Base-by-base conservation (phyloP, 2,888 invertebrate species). In the Tridacna gigas region DNA sequence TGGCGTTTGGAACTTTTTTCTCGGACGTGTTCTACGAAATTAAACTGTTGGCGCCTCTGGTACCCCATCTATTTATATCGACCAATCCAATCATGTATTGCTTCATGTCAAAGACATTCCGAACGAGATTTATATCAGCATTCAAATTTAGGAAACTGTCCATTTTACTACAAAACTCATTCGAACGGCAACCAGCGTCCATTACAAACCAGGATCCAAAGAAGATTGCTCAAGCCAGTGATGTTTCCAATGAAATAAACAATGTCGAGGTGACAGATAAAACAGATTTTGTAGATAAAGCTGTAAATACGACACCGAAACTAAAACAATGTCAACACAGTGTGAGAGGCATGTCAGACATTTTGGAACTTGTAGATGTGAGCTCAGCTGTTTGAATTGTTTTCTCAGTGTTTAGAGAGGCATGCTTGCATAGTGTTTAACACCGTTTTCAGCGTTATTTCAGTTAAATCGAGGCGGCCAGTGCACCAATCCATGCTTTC, bases 31-130 rank as follows among this genome's bases (percentile, higher is more conserved):
- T 80, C 22, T 84, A 86, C 60, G 82, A 89, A 61, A 63, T 89
- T 18, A 86, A 87, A 74, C 66, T 82, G 18, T 63, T 87, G n/a
- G 80, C 88, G 13, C 86, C 86, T 2, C 79, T 86, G 75, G 79
- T 87, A 51, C 81, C 88, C 0, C 86, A 89, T 66, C 60, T 85
- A 3, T 83, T 83, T 37, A 83, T 84, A 22, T 85, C 86, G 15
- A 82, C 85, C 25, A 87, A 89, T 74, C 88, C 88, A 0, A 79
- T 87, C 45, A 89, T 89, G 45, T 89, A 89, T 61, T 87, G 85
- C 65, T 89, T 89, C 37, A 86, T 89, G 84, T 85, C 84, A 56
- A 89, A 86, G 66, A 82, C 85, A 22, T 87, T 89, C 63, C 77
- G 85, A 60, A 80, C 74, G 20, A 80, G 60, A 56, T 84, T 86